phyloP scores from a whole-genome alignment of 2,113 vertebrate species.

The Rana temporaria region DNA sequence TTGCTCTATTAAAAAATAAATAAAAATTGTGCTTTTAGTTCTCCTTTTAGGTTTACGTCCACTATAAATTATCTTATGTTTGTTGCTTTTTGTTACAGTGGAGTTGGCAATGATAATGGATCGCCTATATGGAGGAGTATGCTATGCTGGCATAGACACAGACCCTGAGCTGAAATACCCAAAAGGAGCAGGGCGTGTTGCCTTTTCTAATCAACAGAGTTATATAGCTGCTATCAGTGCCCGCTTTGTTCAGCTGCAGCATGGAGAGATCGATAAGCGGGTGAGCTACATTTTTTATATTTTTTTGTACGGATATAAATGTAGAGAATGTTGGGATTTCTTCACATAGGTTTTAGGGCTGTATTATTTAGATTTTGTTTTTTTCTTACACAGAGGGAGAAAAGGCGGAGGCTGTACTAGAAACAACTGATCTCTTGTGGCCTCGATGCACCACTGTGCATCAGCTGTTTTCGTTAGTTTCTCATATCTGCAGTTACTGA shows the following conservation, averaged over 20 bases:
- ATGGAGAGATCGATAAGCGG: conserved; percentile 99
- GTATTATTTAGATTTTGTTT: no score
- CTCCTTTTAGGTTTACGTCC: no score
- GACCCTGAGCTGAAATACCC: conserved; percentile 99
- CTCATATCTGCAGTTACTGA: no score
- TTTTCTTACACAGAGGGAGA: no score
- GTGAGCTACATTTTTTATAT: conserved; percentile 73
- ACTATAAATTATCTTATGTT: background rate
- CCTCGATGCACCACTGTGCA: no score
- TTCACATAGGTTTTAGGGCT: no score
- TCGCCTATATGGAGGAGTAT: conserved; percentile 95
- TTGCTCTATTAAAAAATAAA: no score
- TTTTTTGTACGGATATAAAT: conserved; percentile 28
- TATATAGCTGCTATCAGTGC: conserved; percentile 99
- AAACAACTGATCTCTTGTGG: no score
- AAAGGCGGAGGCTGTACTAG: no score
- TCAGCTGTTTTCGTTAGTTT: no score
- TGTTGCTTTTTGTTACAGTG: conserved; percentile 73
- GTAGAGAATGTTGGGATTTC: background rate
- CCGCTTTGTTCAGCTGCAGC: conserved; percentile 99
- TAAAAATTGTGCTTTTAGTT: no score
- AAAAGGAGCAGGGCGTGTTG: conserved; percentile 96
- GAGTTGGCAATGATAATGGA: conserved; percentile 99
- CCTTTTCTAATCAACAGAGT: conserved; percentile 99
- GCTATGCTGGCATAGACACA: conserved; percentile 98